Evolutionary conservation across 2,113 vertebrate genomes (phyloP).

Genomic region (Colinus virginianus): DNA sequence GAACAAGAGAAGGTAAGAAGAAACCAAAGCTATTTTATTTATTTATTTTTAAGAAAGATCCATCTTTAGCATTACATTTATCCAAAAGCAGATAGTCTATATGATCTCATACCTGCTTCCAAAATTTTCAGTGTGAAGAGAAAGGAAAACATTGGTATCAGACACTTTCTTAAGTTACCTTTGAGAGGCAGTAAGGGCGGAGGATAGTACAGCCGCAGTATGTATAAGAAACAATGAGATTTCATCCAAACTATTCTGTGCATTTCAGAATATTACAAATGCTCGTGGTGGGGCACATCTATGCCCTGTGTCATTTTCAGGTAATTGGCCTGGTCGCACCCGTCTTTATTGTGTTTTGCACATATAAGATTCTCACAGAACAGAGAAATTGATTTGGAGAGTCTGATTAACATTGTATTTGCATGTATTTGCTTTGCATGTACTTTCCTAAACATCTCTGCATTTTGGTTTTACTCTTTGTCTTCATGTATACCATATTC

Average conservation of each 20-base stretch:
- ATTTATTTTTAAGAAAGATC: not conserved
- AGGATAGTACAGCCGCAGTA: not conserved
- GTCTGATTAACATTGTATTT: conserved; percentile 13
- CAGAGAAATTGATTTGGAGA: conserved; percentile 14
- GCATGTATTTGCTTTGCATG: conserved; percentile 8
- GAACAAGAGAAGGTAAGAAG: not conserved
- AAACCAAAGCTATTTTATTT: not conserved
- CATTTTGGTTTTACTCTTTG: conserved; percentile 3
- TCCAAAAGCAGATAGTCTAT: not conserved
- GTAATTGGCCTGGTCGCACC: not conserved
- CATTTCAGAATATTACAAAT: not conserved
- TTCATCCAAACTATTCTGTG: not conserved
- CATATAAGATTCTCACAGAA: not conserved
- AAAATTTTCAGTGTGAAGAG: not conserved
- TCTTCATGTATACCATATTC: not conserved
- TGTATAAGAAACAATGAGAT: not conserved
- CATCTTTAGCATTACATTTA: not conserved
- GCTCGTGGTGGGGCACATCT: not conserved
- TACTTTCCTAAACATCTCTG: not conserved
- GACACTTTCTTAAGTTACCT: not conserved
- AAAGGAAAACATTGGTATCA: not conserved
- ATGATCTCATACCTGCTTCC: not conserved
- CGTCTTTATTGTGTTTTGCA: not conserved
- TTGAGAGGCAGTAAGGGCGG: not conserved
- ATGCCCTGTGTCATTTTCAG: not conserved